A percentile compares a stretch with the other conserved stretches of the same genome.
phyloP scores from a whole-genome alignment of 2,113 vertebrate species.

The Actenoides lindsayi region DNA sequence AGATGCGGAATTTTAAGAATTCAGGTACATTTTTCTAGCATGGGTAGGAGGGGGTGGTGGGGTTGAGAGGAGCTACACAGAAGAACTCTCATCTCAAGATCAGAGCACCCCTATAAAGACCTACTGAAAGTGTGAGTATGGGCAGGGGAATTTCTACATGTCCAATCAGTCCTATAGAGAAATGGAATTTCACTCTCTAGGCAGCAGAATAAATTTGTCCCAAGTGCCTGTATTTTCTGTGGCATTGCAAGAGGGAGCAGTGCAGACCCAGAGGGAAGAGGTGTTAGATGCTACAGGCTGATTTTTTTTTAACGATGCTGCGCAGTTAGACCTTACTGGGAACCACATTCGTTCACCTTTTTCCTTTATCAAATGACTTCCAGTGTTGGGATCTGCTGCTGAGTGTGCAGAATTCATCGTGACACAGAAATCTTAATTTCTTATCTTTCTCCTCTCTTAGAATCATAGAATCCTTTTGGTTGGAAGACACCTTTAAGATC shows the following conservation, averaged over 20 bases:
- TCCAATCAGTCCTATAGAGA: no score
- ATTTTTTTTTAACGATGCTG: not conserved
- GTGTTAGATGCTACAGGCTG: not conserved
- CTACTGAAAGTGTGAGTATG: not conserved
- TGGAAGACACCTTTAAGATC: not conserved
- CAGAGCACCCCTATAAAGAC: not conserved
- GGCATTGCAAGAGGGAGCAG: not conserved
- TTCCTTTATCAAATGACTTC: not conserved
- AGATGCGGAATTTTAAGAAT: not conserved
- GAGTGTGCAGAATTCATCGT: not conserved
- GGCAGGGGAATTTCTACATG: not conserved
- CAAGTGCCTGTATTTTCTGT: fast-evolving
- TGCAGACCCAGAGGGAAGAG: not conserved
- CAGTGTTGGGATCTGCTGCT: not conserved
- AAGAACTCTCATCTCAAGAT: not conserved
- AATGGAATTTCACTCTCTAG: not conserved
- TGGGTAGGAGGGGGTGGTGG: no score
- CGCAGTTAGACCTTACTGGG: not conserved
- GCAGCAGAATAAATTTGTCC: not conserved
- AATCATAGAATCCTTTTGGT: not conserved
- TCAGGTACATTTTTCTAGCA: not conserved
- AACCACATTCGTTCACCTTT: not conserved
- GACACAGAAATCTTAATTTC: not conserved
- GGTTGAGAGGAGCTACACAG: not conserved
- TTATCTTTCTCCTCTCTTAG: not conserved